Evolutionary conservation across 2,797 vertebrate genomes (phyloP).

Genomic region (Premnoplex brunnescens): DNA sequence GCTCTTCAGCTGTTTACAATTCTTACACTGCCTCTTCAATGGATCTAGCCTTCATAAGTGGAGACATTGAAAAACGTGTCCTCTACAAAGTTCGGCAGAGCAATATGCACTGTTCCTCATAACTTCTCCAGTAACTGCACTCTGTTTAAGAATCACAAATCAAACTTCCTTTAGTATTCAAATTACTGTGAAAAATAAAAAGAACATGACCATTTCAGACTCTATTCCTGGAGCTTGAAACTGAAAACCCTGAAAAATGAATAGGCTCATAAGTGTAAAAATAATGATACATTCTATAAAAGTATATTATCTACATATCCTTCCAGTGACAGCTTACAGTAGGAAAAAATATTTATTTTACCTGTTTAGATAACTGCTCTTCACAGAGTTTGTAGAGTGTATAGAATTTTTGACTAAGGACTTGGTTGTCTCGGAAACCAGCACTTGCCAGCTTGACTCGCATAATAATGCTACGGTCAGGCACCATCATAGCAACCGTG

Average conservation of each 20-base stretch:
- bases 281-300: not conserved
- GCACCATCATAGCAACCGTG: conserved; percentile 89
- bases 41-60: not conserved
- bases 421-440: conserved; percentile 86
- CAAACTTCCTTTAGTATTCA: not conserved
- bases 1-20: not conserved
- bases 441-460: conserved; percentile 88
- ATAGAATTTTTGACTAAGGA: conserved; percentile 86
- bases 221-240: not conserved
- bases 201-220: not conserved
- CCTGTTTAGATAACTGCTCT: conserved; percentile 89
- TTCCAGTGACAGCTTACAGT: not conserved
- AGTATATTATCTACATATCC: not conserved
- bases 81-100: not conserved
- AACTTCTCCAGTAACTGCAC: not conserved
- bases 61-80: not conserved
- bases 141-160: not conserved
- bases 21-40: not conserved
- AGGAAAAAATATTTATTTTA: conserved; percentile 51
- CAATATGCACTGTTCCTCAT: rapidly evolving
- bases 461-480: conserved; percentile 88
- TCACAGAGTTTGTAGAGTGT: conserved; percentile 89
- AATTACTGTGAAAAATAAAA: not conserved
- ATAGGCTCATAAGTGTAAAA: not conserved
- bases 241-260: not conserved